These are phyloP conservation scores for Dendrolimus houi DNA, from an alignment of 2,888 invertebrate genomes.

Conservation along the genomic window DNA sequence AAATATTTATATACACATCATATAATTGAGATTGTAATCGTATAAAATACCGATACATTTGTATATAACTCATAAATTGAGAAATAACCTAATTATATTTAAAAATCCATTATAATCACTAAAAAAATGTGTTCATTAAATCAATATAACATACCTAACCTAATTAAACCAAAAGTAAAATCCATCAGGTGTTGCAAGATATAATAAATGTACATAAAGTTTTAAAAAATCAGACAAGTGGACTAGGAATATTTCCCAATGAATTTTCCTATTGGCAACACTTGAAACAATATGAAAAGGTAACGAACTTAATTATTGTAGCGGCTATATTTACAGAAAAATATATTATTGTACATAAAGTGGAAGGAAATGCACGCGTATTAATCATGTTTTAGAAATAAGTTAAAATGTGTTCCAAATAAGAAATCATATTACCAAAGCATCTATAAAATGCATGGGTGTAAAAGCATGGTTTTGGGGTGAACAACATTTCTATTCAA, in stretches of 20 bases:
- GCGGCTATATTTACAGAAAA: constrained; percentile 47
- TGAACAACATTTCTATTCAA: too few relatives aligned
- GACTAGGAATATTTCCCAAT: constrained; percentile 50
- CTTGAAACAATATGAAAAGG: constrained; percentile 40
- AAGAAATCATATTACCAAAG: too few relatives aligned
- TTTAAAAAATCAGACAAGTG: constrained; percentile 50
- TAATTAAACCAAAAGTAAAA: constrained; percentile 41
- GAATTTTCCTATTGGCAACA: constrained; percentile 44
- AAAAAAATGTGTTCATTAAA: not conserved
- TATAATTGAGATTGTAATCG: too few relatives aligned
- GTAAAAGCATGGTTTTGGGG: too few relatives aligned
- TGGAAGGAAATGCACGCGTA: constrained; percentile 42
- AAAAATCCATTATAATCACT: not conserved
- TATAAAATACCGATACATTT: too few relatives aligned
- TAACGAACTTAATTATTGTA: constrained; percentile 43
- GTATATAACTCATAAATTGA: not conserved
- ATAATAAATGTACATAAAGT: constrained; percentile 7
- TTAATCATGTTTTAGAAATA: constrained; percentile 2
- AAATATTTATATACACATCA: too few relatives aligned
- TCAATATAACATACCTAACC: not conserved
- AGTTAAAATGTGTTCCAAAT: too few relatives aligned
- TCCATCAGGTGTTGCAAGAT: constrained; percentile 33
- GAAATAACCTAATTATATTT: constrained; percentile 4
- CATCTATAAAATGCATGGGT: too few relatives aligned
- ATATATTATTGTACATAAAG: constrained; percentile 16